phyloP scores from a whole-genome alignment of 2,797 vertebrate genomes.

The Eutrigla gurnardus region DNA sequence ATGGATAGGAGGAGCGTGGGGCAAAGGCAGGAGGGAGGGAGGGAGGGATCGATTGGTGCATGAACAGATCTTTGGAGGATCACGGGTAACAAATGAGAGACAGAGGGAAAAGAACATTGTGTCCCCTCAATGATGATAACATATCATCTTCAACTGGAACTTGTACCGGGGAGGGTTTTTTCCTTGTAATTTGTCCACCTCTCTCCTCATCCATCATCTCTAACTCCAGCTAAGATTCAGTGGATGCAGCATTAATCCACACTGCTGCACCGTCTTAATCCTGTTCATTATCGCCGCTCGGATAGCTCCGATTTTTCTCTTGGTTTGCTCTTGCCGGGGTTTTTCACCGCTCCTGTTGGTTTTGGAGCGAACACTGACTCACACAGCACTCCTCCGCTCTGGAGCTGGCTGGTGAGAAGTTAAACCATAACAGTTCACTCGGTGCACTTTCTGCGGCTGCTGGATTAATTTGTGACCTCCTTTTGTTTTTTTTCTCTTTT shows the following conservation, averaged over 20 bases:
- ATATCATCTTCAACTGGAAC: conserved; percentile 17
- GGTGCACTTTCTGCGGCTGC: conserved; percentile 22
- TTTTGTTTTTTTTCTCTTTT: background rate
- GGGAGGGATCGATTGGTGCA: conserved; percentile 47
- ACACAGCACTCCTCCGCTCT: conserved; percentile 41
- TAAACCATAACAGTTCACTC: conserved; percentile 41
- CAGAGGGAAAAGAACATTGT: conserved; percentile 30
- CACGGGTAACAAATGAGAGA: conserved; percentile 33
- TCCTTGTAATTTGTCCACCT: conserved; percentile 44
- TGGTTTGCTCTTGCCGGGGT: conserved; percentile 27
- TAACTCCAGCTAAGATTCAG: conserved; percentile 47
- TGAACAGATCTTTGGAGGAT: conserved; percentile 33
- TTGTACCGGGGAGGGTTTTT: conserved; percentile 28
- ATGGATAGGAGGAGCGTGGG: conserved; percentile 31
- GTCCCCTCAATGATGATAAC: conserved; percentile 16
- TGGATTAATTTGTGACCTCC: conserved; percentile 26
- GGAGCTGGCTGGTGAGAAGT: conserved; percentile 35
- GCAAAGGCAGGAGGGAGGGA: background rate
- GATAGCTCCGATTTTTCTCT: conserved; percentile 57
- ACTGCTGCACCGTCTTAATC: conserved; percentile 61
- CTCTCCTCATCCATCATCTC: conserved; percentile 33
- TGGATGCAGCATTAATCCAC: conserved; percentile 63
- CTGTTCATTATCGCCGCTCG: conserved; percentile 56
- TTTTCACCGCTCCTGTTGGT: conserved; percentile 48
- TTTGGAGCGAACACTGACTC: conserved; percentile 67